Base-by-base conservation (phyloP, 1,140 invertebrate genomes). In the Cardiocondyla obscurior region DNA sequence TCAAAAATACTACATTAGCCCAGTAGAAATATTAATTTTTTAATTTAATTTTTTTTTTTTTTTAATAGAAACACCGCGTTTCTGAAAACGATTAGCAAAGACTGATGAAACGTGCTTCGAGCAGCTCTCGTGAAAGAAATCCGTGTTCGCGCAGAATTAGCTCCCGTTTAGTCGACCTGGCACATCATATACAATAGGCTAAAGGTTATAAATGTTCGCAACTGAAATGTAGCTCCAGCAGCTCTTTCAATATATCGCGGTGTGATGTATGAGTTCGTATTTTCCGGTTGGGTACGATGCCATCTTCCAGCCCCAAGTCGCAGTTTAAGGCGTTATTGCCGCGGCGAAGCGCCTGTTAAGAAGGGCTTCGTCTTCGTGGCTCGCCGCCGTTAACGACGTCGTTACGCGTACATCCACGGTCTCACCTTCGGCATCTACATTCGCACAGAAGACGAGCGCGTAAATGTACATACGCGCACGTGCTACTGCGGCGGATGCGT, bases 331-430 rank as follows among this genome's bases (percentile, higher is more conserved):
- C 64, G 36, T 85, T 86, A 89, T 58, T 70, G 60, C 72, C 36
- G 19, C 65, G 39, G 53, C 55, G 46, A 81, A 39, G 36, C 19
- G 28, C 42, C 30, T 49, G 85, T 84, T 81, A 86, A 88, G 76
- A 88, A 76, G 64, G 39, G 73, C 36, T 19, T 53, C 74, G 87
- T 81, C 82, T 89, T 65, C 76, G 85, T 62, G 81, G 81, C 79
- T 83, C 70, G 74, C 58, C 72, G 44, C 73, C 85, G 83, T 88
- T 89, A 89, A 89, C 88, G 88, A 89, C 88, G 76, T 89, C 81
- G 86, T 90, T 90, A 88, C 81, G 77, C 25, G 36, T 30, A 55
- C 62, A 51, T 33, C 53, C 49, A 62, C 82, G 84, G 82, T 83
- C 28, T 46, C 58, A 81, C 77, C 77, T 73, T 73, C 39, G 39